Conservation (phyloP, 2,113 vertebrate species). For the Caretta caretta region DNA sequence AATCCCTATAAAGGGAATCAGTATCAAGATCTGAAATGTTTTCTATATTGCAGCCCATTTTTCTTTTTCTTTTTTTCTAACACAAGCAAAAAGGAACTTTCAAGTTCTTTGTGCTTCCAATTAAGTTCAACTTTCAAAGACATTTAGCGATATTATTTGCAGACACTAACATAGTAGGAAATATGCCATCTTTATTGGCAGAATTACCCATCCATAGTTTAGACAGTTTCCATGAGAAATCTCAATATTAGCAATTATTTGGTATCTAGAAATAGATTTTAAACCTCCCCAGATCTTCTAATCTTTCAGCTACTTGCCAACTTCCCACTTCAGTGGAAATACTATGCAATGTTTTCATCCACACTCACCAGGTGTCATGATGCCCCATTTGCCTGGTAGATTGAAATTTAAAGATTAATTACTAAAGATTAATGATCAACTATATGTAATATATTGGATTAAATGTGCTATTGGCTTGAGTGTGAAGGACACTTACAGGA, state of each 20-base stretch:
- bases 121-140: not conserved
- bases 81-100: not conserved
- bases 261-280: not conserved
- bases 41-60: not conserved
- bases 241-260: not conserved
- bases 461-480: not conserved
- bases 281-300: not conserved
- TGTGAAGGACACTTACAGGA: not conserved
- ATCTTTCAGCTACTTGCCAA: not conserved
- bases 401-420: not conserved
- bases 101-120: not conserved
- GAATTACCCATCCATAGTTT: not conserved
- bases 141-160: not conserved
- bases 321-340: not conserved
- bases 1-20: not conserved
- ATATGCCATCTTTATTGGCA: not conserved
- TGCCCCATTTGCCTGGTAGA: not conserved
- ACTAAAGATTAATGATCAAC: not conserved
- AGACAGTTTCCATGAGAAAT: not conserved
- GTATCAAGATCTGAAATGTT: not conserved
- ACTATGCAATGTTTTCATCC: rapidly evolving
- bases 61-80: not conserved
- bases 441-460: not conserved
- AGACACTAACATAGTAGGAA: not conserved
- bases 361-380: rapidly evolving